phyloP scores from a whole-genome alignment of 2,797 vertebrate species.

The Lepilemur ruficaudatus region DNA sequence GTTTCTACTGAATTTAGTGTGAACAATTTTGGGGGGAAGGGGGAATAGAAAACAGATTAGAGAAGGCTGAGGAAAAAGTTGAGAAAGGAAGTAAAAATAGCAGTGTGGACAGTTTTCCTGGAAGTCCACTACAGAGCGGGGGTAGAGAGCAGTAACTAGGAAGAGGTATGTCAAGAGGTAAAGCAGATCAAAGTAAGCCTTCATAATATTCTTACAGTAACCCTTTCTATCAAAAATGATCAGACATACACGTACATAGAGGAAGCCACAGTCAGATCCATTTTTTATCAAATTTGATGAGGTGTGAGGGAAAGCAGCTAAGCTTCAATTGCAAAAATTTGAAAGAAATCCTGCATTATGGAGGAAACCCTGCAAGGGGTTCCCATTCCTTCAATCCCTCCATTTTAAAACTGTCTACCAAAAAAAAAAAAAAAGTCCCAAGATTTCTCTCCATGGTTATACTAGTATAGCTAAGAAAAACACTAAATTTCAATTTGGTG shows the following conservation, averaged over 20 bases:
- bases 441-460: neutral
- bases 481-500: neutral
- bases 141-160: neutral
- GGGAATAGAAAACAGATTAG: neutral
- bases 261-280: neutral
- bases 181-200: neutral
- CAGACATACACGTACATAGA: neutral
- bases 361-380: neutral
- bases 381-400: neutral
- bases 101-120: neutral
- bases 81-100: neutral
- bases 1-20: neutral
- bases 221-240: neutral
- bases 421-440: neutral
- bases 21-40: neutral
- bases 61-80: neutral
- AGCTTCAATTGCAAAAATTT: neutral
- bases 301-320: neutral
- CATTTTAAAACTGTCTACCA: neutral
- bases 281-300: neutral
- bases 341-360: neutral
- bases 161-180: neutral
- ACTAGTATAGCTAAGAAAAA: neutral
- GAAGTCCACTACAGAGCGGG: accelerated
- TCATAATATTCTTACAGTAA: neutral